These are phyloP conservation scores for Apamea anceps DNA, from an alignment of 2,888 invertebrate species.

Conservation along the genomic window DNA sequence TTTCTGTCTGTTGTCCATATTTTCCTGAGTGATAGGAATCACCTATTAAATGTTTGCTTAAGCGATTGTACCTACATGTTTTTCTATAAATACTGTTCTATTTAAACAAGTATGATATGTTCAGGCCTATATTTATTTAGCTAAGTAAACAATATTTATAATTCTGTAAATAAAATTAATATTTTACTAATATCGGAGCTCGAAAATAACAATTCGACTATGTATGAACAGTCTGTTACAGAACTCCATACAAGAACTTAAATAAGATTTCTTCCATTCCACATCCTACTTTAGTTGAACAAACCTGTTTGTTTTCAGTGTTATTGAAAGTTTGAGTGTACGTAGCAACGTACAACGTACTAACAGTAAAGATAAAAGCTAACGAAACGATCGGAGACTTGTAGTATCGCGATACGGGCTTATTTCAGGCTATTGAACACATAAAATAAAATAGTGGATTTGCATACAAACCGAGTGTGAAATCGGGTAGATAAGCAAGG, in stretches of 20 bases:
- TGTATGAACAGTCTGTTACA: conserved; percentile 7
- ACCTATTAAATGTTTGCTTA: conserved; percentile 39
- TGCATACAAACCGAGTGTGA: conserved; percentile 54
- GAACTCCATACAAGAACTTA: conserved; percentile 12
- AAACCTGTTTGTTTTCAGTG: conserved; percentile 49
- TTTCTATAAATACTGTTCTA: conserved; percentile 35
- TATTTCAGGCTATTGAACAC: conserved; percentile 42
- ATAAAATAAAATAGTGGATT: conserved; percentile 52
- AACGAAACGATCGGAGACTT: conserved; percentile 19
- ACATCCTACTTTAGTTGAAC: conserved; percentile 20
- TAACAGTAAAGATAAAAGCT: conserved; percentile 41
- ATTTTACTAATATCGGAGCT: neutral
- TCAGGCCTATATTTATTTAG: conserved; percentile 21
- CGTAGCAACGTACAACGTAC: conserved; percentile 14
- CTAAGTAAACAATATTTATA: neutral
- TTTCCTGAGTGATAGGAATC: conserved; percentile 35
- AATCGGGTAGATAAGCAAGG: conserved; percentile 41
- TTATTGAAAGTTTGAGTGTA: conserved; percentile 32
- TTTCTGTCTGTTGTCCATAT: conserved; percentile 28
- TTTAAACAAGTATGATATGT: conserved; percentile 21
- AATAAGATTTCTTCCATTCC: conserved; percentile 30
- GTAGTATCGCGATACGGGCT: conserved; percentile 41
- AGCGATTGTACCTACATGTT: conserved; percentile 24
- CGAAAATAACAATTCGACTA: conserved; percentile 7
- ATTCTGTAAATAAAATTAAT: conserved; percentile 5